These are phyloP conservation scores for Tragulus kanchil DNA, from an alignment of 2,113 vertebrate species.

Conservation along the genomic window DNA sequence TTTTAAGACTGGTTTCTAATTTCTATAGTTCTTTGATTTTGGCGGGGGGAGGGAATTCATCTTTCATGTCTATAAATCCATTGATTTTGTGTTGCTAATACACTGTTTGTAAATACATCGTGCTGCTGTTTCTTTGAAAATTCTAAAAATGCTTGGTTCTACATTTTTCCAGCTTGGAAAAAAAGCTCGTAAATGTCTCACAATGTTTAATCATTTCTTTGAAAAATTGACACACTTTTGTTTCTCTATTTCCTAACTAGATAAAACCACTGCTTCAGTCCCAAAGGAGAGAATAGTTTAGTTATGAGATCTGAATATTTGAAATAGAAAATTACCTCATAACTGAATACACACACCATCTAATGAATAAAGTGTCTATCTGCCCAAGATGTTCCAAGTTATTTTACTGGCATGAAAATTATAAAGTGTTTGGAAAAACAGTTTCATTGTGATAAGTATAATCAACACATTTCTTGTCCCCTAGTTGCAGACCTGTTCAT, in stretches of 20 bases:
- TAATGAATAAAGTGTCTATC: slow-evolving; percentile 15
- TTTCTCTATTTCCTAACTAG: neutral
- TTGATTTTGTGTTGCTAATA: slow-evolving; percentile 31
- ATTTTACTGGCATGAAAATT: slow-evolving; percentile 38
- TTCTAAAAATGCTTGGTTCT: slow-evolving; percentile 35
- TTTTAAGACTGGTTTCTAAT: neutral
- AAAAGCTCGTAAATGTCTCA: neutral
- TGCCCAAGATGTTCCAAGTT: slow-evolving; percentile 38
- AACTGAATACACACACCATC: slow-evolving; percentile 10
- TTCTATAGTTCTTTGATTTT: neutral
- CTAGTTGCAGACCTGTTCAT: slow-evolving; percentile 64
- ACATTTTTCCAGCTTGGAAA: neutral
- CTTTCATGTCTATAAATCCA: neutral
- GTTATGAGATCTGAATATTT: slow-evolving; percentile 39
- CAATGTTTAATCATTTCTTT: slow-evolving; percentile 41
- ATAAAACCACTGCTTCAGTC: slow-evolving; percentile 42
- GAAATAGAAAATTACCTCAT: slow-evolving; percentile 51
- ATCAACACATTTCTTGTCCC: slow-evolving; percentile 69
- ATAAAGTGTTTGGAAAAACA: slow-evolving; percentile 61
- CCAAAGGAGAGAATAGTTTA: neutral
- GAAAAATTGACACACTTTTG: neutral
- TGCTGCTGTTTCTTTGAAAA: slow-evolving; percentile 22
- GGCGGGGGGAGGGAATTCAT: neutral
- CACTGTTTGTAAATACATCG: neutral
- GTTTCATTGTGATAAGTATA: slow-evolving; percentile 71